These are phyloP conservation scores for Ophonus ardosiacus DNA, from an alignment of 2,888 invertebrate genomes.

Conservation along the genomic window DNA sequence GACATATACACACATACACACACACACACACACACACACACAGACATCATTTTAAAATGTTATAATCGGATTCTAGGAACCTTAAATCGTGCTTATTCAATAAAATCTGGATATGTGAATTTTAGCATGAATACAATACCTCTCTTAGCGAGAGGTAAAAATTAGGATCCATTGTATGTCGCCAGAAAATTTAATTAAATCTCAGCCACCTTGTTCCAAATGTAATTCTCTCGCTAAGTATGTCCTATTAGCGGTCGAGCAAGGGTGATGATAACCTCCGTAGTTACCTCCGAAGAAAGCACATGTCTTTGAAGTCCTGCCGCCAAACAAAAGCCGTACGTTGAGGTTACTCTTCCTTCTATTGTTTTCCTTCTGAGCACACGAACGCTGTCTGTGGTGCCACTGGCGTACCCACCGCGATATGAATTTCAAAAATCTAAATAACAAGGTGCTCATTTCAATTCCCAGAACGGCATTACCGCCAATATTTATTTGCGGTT, in stretches of 20 bases:
- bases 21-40: too few species aligned
- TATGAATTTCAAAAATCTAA: conserved; percentile 54
- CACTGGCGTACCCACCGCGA: conserved; percentile 30
- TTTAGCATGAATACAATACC: too few species aligned
- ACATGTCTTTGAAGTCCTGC: conserved; percentile 46
- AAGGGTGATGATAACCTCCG: conserved; percentile 21
- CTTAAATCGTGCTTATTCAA: too few species aligned
- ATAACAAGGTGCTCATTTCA: conserved; percentile 36
- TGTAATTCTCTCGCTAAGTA: background rate
- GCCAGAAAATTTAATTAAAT: background rate
- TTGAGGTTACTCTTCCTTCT: conserved; percentile 36
- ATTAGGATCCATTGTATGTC: background rate
- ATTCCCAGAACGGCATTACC: conserved; percentile 39
- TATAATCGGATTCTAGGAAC: too few species aligned
- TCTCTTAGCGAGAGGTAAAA: too few species aligned
- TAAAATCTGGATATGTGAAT: too few species aligned
- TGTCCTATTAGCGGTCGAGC: conserved; percentile 6
- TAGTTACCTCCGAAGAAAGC: conserved; percentile 18
- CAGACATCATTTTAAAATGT: too few species aligned
- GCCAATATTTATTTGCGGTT: conserved; percentile 32
- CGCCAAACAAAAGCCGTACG: conserved; percentile 33
- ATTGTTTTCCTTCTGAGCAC: conserved; percentile 46
- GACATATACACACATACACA: too few species aligned
- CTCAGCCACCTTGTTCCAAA: background rate
- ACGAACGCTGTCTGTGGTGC: conserved; percentile 27